Percentiles rank a stretch among this genome's conserved stretches.
These are phyloP conservation scores for Pantelozetes paolii DNA, from an alignment of 2,888 invertebrate species.

Conservation along the genomic window DNA sequence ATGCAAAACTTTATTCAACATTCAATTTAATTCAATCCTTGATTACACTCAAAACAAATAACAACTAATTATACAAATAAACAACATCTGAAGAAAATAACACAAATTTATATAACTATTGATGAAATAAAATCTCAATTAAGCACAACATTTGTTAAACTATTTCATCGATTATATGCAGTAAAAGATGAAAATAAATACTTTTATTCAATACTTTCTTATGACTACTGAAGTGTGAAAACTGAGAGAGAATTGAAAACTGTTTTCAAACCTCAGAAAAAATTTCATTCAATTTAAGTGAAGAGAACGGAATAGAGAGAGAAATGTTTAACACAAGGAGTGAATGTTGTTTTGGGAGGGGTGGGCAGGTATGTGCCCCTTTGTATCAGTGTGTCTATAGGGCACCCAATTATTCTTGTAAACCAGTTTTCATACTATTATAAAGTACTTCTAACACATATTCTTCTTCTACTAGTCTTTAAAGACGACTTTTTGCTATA, in stretches of 20 bases:
- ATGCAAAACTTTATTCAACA: too few relatives aligned
- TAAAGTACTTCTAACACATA: not conserved
- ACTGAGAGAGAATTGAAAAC: not conserved
- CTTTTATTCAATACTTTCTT: not conserved
- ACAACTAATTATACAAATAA: too few relatives aligned
- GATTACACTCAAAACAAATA: too few relatives aligned
- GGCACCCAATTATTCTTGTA: slow-evolving; percentile 14
- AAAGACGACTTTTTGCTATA: not conserved
- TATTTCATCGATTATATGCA: not conserved
- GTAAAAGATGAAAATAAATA: not conserved
- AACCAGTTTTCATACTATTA: slow-evolving; percentile 10
- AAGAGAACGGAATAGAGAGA: slow-evolving; percentile 6
- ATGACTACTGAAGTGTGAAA: not conserved
- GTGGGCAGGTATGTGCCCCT: not conserved
- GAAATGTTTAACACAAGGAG: slow-evolving; percentile 16
- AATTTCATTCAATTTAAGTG: not conserved
- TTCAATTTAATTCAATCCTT: too few relatives aligned
- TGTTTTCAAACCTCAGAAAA: not conserved
- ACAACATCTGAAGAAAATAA: too few relatives aligned
- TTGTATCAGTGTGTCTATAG: slow-evolving; percentile 10
- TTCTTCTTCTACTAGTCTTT: not conserved
- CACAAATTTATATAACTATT: too few relatives aligned
- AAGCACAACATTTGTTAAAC: not conserved
- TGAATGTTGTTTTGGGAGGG: slow-evolving; percentile 28
- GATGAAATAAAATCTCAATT: too few relatives aligned